These are phyloP conservation scores for Dermochelys coriacea DNA, from an alignment of 2,797 vertebrate species.

Conservation along the genomic window DNA sequence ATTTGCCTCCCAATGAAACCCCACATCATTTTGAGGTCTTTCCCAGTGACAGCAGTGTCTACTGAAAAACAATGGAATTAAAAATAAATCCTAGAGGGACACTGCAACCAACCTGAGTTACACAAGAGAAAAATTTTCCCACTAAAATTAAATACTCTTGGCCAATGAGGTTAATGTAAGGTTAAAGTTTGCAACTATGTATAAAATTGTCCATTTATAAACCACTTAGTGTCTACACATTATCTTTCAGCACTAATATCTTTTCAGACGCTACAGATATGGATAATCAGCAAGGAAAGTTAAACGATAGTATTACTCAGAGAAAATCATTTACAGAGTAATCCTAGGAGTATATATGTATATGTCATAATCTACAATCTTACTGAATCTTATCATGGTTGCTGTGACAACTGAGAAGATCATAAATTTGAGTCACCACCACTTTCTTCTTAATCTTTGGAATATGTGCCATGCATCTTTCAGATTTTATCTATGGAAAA, in stretches of 20 bases:
- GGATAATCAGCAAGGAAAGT: not conserved
- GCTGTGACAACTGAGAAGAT: not conserved
- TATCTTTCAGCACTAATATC: slow-evolving; percentile 23
- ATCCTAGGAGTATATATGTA: not conserved
- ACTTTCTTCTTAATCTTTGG: not conserved
- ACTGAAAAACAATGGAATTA: slow-evolving; percentile 17
- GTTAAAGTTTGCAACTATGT: slow-evolving; percentile 39
- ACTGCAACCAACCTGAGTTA: not conserved
- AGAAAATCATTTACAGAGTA: not conserved
- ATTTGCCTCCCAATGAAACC: not conserved
- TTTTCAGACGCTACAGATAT: not conserved
- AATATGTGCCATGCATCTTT: not conserved
- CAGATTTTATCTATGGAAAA: slow-evolving; percentile 2
- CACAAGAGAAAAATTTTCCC: slow-evolving; percentile 6
- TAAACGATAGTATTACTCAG: not conserved
- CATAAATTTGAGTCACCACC: not conserved
- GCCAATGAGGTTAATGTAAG: slow-evolving; percentile 10
- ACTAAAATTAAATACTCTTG: slow-evolving; percentile 27
- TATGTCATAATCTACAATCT: not conserved
- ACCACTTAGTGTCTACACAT: slow-evolving; percentile 1
- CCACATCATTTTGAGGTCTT: not conserved
- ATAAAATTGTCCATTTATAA: not conserved
- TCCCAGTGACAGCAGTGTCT: not conserved
- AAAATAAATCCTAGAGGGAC: not conserved
- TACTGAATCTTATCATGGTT: slow-evolving; percentile 10